These are phyloP conservation scores for Ctenoplectra terminalis DNA, from an alignment of 1,140 invertebrate species.

Conservation along the genomic window DNA sequence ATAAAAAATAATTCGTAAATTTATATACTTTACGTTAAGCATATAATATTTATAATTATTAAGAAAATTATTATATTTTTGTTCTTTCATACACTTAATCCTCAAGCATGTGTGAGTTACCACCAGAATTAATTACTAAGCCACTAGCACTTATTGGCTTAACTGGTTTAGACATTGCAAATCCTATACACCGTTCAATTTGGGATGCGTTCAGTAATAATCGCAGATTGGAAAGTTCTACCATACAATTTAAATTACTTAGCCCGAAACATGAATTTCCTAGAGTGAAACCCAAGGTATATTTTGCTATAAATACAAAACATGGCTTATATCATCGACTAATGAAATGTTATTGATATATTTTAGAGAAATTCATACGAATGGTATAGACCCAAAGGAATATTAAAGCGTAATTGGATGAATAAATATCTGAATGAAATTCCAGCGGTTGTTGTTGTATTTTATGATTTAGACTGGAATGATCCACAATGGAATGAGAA, in stretches of 20 bases:
- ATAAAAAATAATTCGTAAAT: not conserved
- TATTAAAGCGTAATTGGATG: conserved; percentile 98
- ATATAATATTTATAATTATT: conserved; percentile 1
- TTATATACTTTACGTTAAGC: not conserved
- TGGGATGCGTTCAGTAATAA: conserved; percentile 96
- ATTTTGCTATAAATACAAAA: not conserved
- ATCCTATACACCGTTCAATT: conserved; percentile 93
- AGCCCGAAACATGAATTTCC: conserved; percentile 93
- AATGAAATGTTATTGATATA: conserved; percentile 38
- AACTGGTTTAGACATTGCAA: conserved; percentile 92
- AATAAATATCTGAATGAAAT: conserved; percentile 95
- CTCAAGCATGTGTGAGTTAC: conserved; percentile 85
- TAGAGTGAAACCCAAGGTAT: conserved; percentile 92
- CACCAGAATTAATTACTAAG: conserved; percentile 89
- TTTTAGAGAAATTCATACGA: conserved; percentile 93
- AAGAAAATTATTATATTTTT: conserved; percentile 3
- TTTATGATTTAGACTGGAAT: conserved; percentile 99
- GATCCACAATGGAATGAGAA: conserved; percentile 96
- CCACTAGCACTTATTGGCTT: conserved; percentile 93
- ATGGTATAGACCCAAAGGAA: conserved; percentile 98
- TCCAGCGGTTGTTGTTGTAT: conserved; percentile 96
- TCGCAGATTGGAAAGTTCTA: conserved; percentile 90
- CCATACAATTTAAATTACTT: conserved; percentile 93
- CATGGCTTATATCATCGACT: not conserved
- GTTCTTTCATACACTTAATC: conserved; percentile 1